Base-by-base conservation (phyloP, 2,797 vertebrate species). In the Fistularia tabacaria region DNA sequence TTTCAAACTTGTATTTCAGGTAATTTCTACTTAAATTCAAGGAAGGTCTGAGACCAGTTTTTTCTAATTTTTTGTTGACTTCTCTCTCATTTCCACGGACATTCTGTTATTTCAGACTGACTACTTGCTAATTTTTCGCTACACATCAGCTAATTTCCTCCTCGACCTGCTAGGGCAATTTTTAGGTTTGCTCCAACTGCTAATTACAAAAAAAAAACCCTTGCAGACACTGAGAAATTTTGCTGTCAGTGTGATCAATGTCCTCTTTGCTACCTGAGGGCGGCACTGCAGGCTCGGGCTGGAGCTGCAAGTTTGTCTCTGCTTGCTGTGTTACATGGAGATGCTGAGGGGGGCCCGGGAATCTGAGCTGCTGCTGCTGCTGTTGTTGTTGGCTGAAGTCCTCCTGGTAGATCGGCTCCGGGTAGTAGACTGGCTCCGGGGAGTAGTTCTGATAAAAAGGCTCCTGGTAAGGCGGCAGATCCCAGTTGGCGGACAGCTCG, bases 401-500 rank as follows among this genome's bases (percentile, higher is more conserved):
- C 5, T 77, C 77, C n/a, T 76, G 76, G 40, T 66, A 78, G 9
- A 40, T 11, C 1, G 63, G 56, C n/a, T 82, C 80, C 8, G 77
- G 80, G 63, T 71, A 65, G 8, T 76, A 80, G 38, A 56, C 61
- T 3, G 25, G 46, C 13, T 46, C 51, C 4, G 39, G 14, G 3
- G 42, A 57, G 55, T 51, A 77, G 71, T 59, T 83, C 48, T 87
- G 77, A 55, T 85, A 77, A 40, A 59, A 60, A 10, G 69, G 52
- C 44, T 78, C 80, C 57, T 80, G 86, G 53, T 80, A 68, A 45
- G 51, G 40, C 15, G 77, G 54, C 1, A 61, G 79, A 43, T 90
- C 89, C 46, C 83, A 71, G 67, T 89, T 84, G 40, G 83, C 86
- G 0, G 85, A 75, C 9, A 86, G 77, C 57, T 91, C 85, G 0